These are phyloP conservation scores for Adelges cooleyi DNA, from an alignment of 1,140 invertebrate species.

Conservation along the genomic window DNA sequence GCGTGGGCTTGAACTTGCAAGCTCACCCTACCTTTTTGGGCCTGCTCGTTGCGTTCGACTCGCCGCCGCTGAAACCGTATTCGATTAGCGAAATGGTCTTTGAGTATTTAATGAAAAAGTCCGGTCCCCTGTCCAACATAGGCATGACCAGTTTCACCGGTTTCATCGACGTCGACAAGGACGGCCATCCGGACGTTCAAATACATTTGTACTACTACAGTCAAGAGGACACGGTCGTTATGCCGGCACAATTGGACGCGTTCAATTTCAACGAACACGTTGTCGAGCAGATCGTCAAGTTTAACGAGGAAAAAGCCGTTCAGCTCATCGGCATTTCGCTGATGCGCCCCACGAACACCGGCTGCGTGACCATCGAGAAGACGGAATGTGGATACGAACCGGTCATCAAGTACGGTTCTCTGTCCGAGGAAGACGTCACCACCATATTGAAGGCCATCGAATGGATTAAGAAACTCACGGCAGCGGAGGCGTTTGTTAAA, in stretches of 20 bases:
- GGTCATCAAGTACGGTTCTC: constrained; percentile 46
- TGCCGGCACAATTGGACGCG: constrained; percentile 15
- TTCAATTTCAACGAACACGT: constrained; percentile 54
- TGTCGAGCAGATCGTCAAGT: constrained; percentile 43
- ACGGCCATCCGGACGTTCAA: constrained; percentile 4
- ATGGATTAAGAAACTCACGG: constrained; percentile 33
- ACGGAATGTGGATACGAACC: constrained; percentile 47
- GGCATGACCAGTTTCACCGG: constrained; percentile 4
- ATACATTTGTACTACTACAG: constrained; percentile 1
- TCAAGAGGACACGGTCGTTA: constrained; percentile 6
- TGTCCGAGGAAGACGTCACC: constrained; percentile 33
- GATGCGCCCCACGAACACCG: constrained; percentile 42
- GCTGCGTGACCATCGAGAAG: constrained; percentile 40
- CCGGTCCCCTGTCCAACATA: constrained; percentile 2
- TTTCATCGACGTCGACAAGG: not conserved
- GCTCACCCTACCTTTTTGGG: constrained; percentile 45
- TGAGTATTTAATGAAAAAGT: constrained; percentile 1
- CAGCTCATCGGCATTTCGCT: constrained; percentile 42
- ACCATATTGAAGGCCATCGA: constrained; percentile 35
- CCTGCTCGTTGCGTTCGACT: not conserved
- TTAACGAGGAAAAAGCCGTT: constrained; percentile 46
- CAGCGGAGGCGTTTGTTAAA: constrained; percentile 34
- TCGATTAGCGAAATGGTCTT: constrained; percentile 24
- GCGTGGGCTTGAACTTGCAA: constrained; percentile 64
- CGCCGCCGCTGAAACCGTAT: not conserved